These are phyloP conservation scores for Diplodus sargus DNA, from an alignment of 2,797 vertebrate species.

Conservation along the genomic window DNA sequence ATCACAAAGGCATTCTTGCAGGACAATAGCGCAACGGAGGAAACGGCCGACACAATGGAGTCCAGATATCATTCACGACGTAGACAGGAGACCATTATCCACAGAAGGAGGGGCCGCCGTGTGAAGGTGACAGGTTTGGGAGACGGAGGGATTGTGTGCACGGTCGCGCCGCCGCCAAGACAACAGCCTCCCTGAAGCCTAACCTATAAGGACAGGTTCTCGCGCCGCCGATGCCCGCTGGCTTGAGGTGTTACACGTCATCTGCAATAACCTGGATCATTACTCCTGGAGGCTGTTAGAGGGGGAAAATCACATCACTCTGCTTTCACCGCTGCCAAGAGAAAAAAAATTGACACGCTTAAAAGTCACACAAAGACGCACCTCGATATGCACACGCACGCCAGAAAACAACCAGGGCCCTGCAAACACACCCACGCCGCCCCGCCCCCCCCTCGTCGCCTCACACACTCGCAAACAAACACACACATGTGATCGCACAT, in stretches of 20 bases:
- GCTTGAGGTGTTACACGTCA: slow-evolving; percentile 78
- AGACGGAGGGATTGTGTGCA: slow-evolving; percentile 53
- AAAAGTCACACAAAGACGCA: slow-evolving; percentile 67
- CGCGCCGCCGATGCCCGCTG: slow-evolving; percentile 60
- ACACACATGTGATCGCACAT: slow-evolving; percentile 42
- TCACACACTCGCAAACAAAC: slow-evolving; percentile 38
- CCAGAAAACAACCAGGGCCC: neutral
- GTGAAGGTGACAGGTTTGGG: slow-evolving; percentile 70
- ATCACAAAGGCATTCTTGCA: slow-evolving; percentile 67
- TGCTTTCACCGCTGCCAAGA: slow-evolving; percentile 62
- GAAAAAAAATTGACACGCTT: slow-evolving; percentile 64
- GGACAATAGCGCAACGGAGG: slow-evolving; percentile 64
- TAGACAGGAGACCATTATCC: slow-evolving; percentile 77
- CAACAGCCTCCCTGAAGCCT: slow-evolving; percentile 63
- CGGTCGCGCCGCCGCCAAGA: slow-evolving; percentile 53
- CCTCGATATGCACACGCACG: slow-evolving; percentile 30
- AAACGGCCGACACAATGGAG: slow-evolving; percentile 70
- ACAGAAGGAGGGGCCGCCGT: slow-evolving; percentile 62
- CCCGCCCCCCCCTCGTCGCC: neutral
- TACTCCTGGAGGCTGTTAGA: slow-evolving; percentile 77
- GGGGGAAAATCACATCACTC: slow-evolving; percentile 75
- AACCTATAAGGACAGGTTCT: slow-evolving; percentile 65
- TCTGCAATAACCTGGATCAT: slow-evolving; percentile 79
- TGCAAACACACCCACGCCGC: neutral
- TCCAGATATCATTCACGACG: slow-evolving; percentile 80